Percentiles rank a stretch among this genome's conserved stretches.
phyloP scores from a whole-genome alignment of 1,140 invertebrate genomes.

The Eubasilissa regina region DNA sequence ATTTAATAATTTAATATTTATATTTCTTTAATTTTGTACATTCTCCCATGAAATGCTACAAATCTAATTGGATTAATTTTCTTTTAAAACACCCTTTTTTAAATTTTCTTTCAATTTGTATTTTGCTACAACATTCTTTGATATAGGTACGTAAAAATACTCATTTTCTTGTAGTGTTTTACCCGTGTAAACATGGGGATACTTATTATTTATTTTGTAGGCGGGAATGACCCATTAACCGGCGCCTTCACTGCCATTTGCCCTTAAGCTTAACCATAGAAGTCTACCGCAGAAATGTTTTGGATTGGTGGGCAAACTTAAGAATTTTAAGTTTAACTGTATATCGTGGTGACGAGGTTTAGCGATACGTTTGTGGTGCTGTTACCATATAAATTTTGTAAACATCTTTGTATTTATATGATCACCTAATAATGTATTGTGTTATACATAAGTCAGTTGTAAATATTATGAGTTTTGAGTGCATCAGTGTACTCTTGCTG shows the following conservation, averaged over 20 bases:
- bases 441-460: slow-evolving; percentile 59
- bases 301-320: neutral
- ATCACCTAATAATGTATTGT: slow-evolving; percentile 45
- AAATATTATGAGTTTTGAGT: slow-evolving; percentile 52
- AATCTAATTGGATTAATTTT: too few species aligned
- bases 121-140: neutral
- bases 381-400: slow-evolving; percentile 28
- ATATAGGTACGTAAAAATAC: slow-evolving; percentile 11
- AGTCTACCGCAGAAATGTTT: slow-evolving; percentile 1
- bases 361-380: slow-evolving; percentile 31
- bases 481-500: neutral
- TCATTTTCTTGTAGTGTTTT: slow-evolving; percentile 2
- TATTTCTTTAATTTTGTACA: too few species aligned
- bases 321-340: neutral
- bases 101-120: too few species aligned
- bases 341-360: slow-evolving; percentile 22
- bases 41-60: too few species aligned
- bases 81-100: too few species aligned
- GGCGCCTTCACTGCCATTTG: slow-evolving; percentile 36
- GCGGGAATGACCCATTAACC: slow-evolving; percentile 20
- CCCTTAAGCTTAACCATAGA: slow-evolving; percentile 2
- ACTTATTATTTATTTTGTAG: slow-evolving; percentile 36
- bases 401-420: slow-evolving; percentile 45
- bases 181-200: slow-evolving; percentile 4
- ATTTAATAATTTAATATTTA: too few species aligned